Percentiles rank a stretch among this genome's conserved stretches.
Evolutionary conservation across 1,140 invertebrate genomes (phyloP).

Genomic region (Drosophila quadrilineata): DNA sequence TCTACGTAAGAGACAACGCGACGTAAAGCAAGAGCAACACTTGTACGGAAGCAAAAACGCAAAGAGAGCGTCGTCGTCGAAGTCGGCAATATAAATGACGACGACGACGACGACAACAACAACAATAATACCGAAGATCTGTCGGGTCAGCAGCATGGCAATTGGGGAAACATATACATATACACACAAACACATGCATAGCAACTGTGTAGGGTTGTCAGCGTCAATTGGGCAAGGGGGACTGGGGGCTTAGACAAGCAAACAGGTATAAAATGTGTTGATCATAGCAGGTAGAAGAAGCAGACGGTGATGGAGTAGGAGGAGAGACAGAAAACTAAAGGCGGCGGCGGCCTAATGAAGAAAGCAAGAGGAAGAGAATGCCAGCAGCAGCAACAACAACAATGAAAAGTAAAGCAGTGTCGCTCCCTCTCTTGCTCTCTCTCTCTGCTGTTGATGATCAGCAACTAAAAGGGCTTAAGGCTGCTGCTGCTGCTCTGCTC

Average conservation of each 20-base stretch:
- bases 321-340: too few relatives aligned
- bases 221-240: too few relatives aligned
- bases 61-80: conserved; percentile 26
- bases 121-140: conserved; percentile 32
- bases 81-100: neutral
- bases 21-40: conserved; percentile 51
- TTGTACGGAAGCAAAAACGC: conserved; percentile 54
- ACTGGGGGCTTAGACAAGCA: conserved; percentile 23
- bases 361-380: conserved; percentile 61
- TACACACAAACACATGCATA: neutral
- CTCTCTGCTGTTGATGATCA: conserved; percentile 11
- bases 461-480: conserved; percentile 15
- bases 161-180: conserved; percentile 44
- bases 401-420: conserved; percentile 32
- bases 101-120: conserved; percentile 18
- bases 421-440: conserved; percentile 3
- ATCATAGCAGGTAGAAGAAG: conserved; percentile 42
- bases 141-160: conserved; percentile 49
- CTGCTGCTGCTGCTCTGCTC: too few relatives aligned
- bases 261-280: conserved; percentile 74
- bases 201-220: too few relatives aligned
- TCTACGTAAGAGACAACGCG: conserved; percentile 28
- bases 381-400: conserved; percentile 34
- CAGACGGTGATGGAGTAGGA: too few relatives aligned
- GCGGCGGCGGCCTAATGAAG: conserved; percentile 15